Percentiles rank a stretch among this genome's conserved stretches.
phyloP scores from a whole-genome alignment of 1,140 invertebrate species.

The Lasioglossum albipes region DNA sequence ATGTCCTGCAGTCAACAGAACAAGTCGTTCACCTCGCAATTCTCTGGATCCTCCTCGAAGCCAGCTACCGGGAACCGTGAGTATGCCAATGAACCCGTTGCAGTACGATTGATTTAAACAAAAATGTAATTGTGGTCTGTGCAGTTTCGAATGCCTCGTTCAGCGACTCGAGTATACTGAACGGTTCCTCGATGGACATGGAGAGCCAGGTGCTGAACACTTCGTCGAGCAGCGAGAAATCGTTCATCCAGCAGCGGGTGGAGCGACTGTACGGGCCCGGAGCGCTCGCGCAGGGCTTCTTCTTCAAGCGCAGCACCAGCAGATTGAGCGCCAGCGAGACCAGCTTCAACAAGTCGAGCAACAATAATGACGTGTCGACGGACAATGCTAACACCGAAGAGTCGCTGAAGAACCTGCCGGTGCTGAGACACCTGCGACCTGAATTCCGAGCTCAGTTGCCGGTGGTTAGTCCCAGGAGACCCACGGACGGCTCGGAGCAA shows the following conservation, averaged over 20 bases:
- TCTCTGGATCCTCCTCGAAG: constrained; percentile 69
- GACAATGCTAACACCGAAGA: constrained; percentile 74
- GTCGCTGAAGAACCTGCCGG: constrained; percentile 82
- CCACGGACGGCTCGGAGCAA: constrained; percentile 77
- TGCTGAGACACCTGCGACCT: constrained; percentile 89
- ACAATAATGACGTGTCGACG: constrained; percentile 73
- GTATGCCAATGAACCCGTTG: background rate
- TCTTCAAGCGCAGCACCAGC: constrained; percentile 80
- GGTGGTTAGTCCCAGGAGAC: constrained; percentile 83
- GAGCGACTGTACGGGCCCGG: constrained; percentile 92
- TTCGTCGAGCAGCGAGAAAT: constrained; percentile 83
- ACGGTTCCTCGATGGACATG: constrained; percentile 67
- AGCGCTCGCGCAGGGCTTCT: constrained; percentile 90
- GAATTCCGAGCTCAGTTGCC: constrained; percentile 92
- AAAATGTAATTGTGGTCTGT: background rate
- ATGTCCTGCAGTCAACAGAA: constrained; percentile 72
- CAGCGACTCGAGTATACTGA: constrained; percentile 67
- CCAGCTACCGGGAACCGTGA: constrained; percentile 63
- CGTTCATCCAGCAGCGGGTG: constrained; percentile 93
- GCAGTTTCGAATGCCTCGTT: constrained; percentile 69
- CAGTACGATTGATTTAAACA: too few relatives aligned
- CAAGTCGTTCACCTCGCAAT: constrained; percentile 68
- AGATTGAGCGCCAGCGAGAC: constrained; percentile 73
- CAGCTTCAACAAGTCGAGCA: constrained; percentile 77
- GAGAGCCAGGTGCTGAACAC: constrained; percentile 68